Percentiles rank a stretch among this genome's conserved stretches.
Evolutionary conservation across 2,888 invertebrate species (phyloP).

Genomic region (Drosophila austrosaltans): DNA sequence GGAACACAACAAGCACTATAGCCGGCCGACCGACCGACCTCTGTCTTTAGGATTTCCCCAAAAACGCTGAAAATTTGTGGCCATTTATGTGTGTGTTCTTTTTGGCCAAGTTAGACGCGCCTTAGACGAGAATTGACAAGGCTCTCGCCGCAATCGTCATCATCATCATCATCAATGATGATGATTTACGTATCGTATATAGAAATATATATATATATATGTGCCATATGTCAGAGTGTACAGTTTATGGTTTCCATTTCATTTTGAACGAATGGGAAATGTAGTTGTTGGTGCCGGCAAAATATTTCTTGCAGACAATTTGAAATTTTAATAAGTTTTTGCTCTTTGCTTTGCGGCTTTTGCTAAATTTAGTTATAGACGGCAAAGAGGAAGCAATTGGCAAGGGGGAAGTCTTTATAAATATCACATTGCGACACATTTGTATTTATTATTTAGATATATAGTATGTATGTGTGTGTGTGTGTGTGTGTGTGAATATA

Average conservation of each 20-base stretch:
- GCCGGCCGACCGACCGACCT: conserved; percentile 38
- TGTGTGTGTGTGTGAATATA: conserved; percentile 3
- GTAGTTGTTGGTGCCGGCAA: conserved; percentile 21
- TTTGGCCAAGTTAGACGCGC: conserved; percentile 65
- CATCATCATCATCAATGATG: conserved; percentile 13
- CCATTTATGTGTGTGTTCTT: conserved; percentile 59
- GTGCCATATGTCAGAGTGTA: neutral
- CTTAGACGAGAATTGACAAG: conserved; percentile 58
- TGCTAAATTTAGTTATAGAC: conserved; percentile 65
- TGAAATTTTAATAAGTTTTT: conserved; percentile 70
- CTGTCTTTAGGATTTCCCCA: conserved; percentile 67
- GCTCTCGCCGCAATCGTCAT: neutral
- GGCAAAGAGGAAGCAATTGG: neutral
- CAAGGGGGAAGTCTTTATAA: conserved; percentile 41
- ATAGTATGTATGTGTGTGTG: neutral
- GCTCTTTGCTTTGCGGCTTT: conserved; percentile 29
- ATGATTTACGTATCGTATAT: conserved; percentile 13
- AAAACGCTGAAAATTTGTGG: conserved; percentile 51
- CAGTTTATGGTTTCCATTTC: conserved; percentile 71
- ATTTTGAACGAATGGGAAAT: conserved; percentile 29
- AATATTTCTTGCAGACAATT: conserved; percentile 75
- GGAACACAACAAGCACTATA: conserved; percentile 19
- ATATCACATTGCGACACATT: conserved; percentile 49
- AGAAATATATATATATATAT: neutral
- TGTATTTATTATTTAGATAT: conserved; percentile 13